Conservation (phyloP, 2,888 invertebrate species). For the Nomada ruficornis region DNA sequence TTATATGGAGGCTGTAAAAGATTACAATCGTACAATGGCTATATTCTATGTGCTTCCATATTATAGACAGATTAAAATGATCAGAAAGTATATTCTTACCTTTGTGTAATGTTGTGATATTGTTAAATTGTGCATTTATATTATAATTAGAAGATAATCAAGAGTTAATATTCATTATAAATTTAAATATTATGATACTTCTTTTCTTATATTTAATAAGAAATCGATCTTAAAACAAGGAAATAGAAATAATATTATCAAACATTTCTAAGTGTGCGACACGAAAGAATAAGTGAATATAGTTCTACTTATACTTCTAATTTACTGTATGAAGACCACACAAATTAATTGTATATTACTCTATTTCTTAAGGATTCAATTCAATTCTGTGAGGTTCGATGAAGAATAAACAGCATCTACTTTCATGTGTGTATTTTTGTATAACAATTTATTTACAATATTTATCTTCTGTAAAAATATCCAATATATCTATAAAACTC, state of each 20-base stretch:
- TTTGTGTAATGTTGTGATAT: constrained; percentile 69
- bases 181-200: constrained; percentile 47
- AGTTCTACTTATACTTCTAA: constrained; percentile 56
- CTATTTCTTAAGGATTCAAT: constrained; percentile 74
- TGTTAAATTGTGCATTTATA: constrained; percentile 65
- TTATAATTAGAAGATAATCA: constrained; percentile 48
- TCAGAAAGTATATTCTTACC: constrained; percentile 62
- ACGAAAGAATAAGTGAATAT: constrained; percentile 32
- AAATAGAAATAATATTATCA: constrained; percentile 34
- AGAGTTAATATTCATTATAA: constrained; percentile 54
- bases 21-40: constrained; percentile 59
- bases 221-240: constrained; percentile 51
- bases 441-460: constrained; percentile 62
- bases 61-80: constrained; percentile 67
- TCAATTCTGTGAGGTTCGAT: constrained; percentile 74
- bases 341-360: constrained; percentile 68
- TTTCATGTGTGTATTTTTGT: constrained; percentile 51
- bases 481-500: constrained; percentile 52
- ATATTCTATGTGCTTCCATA: constrained; percentile 80
- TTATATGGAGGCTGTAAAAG: constrained; percentile 68
- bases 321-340: constrained; percentile 55
- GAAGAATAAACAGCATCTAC: constrained; percentile 69
- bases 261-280: constrained; percentile 52
- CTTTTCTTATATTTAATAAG: constrained; percentile 51
- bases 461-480: constrained; percentile 58